Conservation (phyloP, 2,888 invertebrate genomes). For the Lepidocyrtinus sp. region DNA sequence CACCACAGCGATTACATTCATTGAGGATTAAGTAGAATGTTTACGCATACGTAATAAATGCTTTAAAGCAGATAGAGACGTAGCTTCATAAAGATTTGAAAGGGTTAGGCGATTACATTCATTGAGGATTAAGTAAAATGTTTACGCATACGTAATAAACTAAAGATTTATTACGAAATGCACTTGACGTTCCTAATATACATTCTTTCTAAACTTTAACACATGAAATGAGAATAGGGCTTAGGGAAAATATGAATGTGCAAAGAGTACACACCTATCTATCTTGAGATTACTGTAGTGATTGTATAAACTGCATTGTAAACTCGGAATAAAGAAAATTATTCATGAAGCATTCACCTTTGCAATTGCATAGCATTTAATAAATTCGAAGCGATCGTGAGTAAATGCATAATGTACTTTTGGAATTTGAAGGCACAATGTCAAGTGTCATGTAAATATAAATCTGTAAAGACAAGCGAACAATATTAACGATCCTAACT, state of each 20-base stretch:
- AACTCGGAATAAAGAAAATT: conserved; percentile 43
- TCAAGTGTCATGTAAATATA: neutral
- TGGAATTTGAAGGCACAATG: neutral
- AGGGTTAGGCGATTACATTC: too few relatives aligned
- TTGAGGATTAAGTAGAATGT: conserved; percentile 8
- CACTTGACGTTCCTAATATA: conserved; percentile 1
- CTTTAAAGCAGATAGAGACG: too few relatives aligned
- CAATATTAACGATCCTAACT: neutral
- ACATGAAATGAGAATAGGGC: too few relatives aligned
- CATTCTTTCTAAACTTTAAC: neutral
- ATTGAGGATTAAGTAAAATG: conserved; percentile 2
- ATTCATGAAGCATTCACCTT: conserved; percentile 48
- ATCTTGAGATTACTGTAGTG: neutral
- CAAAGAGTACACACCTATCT: neutral
- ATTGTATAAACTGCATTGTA: neutral
- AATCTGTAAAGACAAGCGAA: neutral
- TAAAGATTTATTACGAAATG: conserved; percentile 14
- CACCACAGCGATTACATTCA: conserved; percentile 15
- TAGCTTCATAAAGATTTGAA: too few relatives aligned
- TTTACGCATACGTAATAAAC: conserved; percentile 16
- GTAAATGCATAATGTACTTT: conserved; percentile 19
- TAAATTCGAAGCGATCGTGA: conserved; percentile 36
- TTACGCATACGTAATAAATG: too few relatives aligned
- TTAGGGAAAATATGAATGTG: too few relatives aligned
- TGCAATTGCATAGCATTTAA: conserved; percentile 41